phyloP scores from a whole-genome alignment of 2,797 vertebrate genomes.

The Cephalopachus bancanus region DNA sequence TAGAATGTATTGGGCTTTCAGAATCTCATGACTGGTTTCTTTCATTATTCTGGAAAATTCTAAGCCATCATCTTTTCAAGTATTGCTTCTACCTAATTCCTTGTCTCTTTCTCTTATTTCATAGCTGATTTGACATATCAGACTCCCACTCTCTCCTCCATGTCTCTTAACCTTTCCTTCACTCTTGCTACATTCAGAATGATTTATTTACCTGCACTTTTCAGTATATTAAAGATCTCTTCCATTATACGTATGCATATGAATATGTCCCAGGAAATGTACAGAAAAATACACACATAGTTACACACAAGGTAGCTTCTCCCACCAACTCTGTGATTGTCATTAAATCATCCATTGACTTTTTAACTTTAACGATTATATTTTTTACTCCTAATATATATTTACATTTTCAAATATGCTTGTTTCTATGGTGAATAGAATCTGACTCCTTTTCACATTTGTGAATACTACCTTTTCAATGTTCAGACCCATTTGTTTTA shows the following conservation, averaged over 20 bases:
- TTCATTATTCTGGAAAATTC: slow-evolving; percentile 22
- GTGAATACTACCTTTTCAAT: not conserved
- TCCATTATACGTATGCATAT: not conserved
- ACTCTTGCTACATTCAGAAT: not conserved
- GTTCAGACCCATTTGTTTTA: not conserved
- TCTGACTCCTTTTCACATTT: not conserved
- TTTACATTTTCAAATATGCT: not conserved
- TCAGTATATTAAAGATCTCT: not conserved
- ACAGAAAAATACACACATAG: not conserved
- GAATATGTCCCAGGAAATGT: not conserved
- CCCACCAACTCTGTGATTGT: not conserved
- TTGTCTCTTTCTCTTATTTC: not conserved
- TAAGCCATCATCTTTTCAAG: not conserved
- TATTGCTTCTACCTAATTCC: not conserved
- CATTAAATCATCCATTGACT: not conserved
- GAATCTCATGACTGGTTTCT: slow-evolving; percentile 27
- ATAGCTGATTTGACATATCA: not conserved
- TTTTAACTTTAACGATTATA: not conserved
- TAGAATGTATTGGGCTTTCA: not conserved
- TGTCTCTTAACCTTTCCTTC: not conserved
- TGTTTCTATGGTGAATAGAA: not conserved
- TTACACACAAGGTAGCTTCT: not conserved
- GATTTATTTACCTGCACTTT: not conserved
- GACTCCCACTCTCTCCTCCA: not conserved
- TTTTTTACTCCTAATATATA: slow-evolving; percentile 22